Evolutionary conservation across 2,888 invertebrate genomes (phyloP), one percentile per base, ranked within the genome.

Genomic region (Troilus luridus): DNA sequence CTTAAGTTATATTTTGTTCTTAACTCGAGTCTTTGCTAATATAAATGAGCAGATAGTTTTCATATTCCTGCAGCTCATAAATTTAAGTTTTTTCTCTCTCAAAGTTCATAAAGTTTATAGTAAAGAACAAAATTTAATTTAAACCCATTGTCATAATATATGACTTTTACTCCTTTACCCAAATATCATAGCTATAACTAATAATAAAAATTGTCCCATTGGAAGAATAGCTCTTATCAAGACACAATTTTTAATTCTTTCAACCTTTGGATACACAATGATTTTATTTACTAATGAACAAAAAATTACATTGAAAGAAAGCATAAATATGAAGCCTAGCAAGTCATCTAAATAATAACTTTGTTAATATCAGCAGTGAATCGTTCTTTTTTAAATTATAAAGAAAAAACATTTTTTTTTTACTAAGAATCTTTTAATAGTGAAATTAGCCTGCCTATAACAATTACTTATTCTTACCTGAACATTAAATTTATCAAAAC

Each of bases 401-500:
- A n/a, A 24, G 67, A 27, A 8, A 17, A 17, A 17, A 77, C 17
- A 12, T 59, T 1, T 77, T 3, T 1, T 1, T 77, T 77, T 41
- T 17, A 41, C 72, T 77, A 77, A 77, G 41, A 10, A 27, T 77
- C 17, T 77, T 77, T 77, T 77, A 77, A 77, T 41, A 27, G 72
- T 41, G 10, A 77, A 77, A 1, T 17, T 19, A 1, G 72, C 72
- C 14, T 11, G 1, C 8, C 72, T 24, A 17, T 41, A 67, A 12
- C 72, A 27, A 41, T 41, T 77, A 17, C 17, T 54, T 88, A 60
- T 19, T 59, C 59, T 91, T 90, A 91, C 91, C 89, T 89, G 56
- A 19, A 89, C n/a, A 77, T 91, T 88, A 64, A 91, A 91, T 90
- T 88, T 89, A 88, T 89, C 92, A 91, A 92, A 92, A 89, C 93